Conservation (phyloP, 2,888 invertebrate species). For the Diarsia brunnea region DNA sequence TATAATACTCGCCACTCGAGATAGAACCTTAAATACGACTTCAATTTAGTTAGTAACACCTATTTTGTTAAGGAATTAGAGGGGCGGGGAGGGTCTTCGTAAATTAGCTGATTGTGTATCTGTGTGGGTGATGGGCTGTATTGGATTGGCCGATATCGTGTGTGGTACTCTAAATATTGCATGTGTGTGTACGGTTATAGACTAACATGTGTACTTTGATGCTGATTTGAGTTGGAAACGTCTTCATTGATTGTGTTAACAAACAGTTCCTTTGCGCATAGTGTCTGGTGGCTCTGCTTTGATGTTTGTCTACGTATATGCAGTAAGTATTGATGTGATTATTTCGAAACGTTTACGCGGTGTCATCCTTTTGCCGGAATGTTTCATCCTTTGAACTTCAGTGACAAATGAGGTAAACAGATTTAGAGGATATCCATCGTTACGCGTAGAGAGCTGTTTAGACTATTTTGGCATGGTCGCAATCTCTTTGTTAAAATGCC, state of each 20-base stretch:
- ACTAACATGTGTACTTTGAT: slow-evolving; percentile 69
- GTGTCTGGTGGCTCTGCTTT: slow-evolving; percentile 77
- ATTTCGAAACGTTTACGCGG: slow-evolving; percentile 68
- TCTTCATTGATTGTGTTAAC: slow-evolving; percentile 85
- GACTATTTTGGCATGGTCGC: slow-evolving; percentile 42
- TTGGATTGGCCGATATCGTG: slow-evolving; percentile 58
- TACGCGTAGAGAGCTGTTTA: slow-evolving; percentile 26
- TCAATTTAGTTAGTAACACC: slow-evolving; percentile 60
- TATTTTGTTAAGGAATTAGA: slow-evolving; percentile 64
- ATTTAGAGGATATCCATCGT: slow-evolving; percentile 65
- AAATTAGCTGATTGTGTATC: slow-evolving; percentile 58
- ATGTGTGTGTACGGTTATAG: slow-evolving; percentile 63
- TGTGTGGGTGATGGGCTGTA: slow-evolving; percentile 56
- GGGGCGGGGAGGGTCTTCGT: slow-evolving; percentile 57
- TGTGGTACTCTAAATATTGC: slow-evolving; percentile 46
- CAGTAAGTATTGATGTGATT: slow-evolving; percentile 71
- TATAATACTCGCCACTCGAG: slow-evolving; percentile 61
- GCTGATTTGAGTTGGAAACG: slow-evolving; percentile 70
- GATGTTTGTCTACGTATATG: slow-evolving; percentile 80
- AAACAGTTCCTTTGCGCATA: slow-evolving; percentile 82
- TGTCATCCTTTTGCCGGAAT: slow-evolving; percentile 67
- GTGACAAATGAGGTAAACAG: slow-evolving; percentile 64
- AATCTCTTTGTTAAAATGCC: slow-evolving; percentile 42
- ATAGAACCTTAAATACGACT: slow-evolving; percentile 62
- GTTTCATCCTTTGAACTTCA: slow-evolving; percentile 64